Conservation (phyloP, 2,113 vertebrate genomes). For the Macquaria australasica region DNA sequence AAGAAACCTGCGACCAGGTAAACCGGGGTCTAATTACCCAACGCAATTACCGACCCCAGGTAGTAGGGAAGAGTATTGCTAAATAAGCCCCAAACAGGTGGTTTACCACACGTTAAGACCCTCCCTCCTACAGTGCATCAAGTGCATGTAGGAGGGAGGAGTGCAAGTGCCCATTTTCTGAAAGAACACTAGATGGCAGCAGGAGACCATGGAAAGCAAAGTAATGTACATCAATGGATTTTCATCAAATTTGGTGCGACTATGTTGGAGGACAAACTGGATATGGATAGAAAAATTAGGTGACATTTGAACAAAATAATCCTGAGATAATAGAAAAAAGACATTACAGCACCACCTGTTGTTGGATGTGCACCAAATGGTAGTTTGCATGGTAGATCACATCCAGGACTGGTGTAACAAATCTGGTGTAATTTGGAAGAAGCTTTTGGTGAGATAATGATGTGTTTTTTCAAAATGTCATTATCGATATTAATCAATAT, state of each 20-base stretch:
- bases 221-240: not conserved
- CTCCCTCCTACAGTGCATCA: not conserved
- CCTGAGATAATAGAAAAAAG: not conserved
- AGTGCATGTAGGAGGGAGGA: not conserved
- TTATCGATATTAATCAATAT: too few species aligned
- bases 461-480: too few species aligned
- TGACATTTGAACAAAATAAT: not conserved
- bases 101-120: not conserved
- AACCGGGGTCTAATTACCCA: too few species aligned
- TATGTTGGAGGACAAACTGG: not conserved
- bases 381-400: not conserved
- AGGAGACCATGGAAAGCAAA: not conserved
- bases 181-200: slow-evolving; percentile 31
- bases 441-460: not conserved
- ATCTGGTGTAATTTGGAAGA: not conserved
- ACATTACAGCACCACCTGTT: not conserved
- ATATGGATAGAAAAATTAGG: not conserved
- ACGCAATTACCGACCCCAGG: too few species aligned
- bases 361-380: not conserved
- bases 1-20: not conserved
- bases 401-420: not conserved
- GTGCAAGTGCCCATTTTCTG: not conserved
- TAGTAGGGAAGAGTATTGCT: not conserved
- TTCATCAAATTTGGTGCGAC: not conserved
- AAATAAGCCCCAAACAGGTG: not conserved